Evolutionary conservation across 2,797 vertebrate genomes (phyloP).

Genomic region (Danio choprae): DNA sequence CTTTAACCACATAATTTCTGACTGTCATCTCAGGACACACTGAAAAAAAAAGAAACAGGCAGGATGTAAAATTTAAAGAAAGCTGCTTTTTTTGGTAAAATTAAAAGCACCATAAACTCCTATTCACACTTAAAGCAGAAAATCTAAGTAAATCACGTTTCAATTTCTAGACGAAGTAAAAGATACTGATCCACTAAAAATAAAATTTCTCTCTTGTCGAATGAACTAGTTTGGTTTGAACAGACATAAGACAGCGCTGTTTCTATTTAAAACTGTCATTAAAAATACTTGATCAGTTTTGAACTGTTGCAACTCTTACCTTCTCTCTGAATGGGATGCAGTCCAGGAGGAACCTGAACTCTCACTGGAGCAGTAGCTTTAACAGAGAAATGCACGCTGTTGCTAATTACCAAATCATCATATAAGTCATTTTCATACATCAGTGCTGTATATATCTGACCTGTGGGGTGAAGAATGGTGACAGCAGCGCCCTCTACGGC

Average conservation of each 20-base stretch:
- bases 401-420: slow-evolving; percentile 13
- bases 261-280: background rate
- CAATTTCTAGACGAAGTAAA: background rate
- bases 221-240: background rate
- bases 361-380: slow-evolving; percentile 73
- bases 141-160: background rate
- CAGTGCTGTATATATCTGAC: slow-evolving; percentile 59
- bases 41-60: slow-evolving; percentile 56
- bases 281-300: background rate
- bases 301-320: slow-evolving; percentile 64
- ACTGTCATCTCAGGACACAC: slow-evolving; percentile 82
- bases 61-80: slow-evolving; percentile 10
- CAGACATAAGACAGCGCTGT: too few species aligned
- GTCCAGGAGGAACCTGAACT: slow-evolving; percentile 71
- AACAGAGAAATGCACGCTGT: slow-evolving; percentile 30
- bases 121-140: background rate
- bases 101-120: background rate
- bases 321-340: slow-evolving; percentile 76
- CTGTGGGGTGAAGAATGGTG: slow-evolving; percentile 83
- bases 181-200: background rate
- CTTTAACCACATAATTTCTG: slow-evolving; percentile 79
- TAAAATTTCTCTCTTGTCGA: background rate
- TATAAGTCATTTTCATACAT: background rate
- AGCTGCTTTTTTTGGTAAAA: background rate
- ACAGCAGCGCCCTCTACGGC: slow-evolving; percentile 80